Evolutionary conservation across 2,113 vertebrate genomes (phyloP), one percentile per base, ranked within the genome.

Genomic region (Platysteira castanea): DNA sequence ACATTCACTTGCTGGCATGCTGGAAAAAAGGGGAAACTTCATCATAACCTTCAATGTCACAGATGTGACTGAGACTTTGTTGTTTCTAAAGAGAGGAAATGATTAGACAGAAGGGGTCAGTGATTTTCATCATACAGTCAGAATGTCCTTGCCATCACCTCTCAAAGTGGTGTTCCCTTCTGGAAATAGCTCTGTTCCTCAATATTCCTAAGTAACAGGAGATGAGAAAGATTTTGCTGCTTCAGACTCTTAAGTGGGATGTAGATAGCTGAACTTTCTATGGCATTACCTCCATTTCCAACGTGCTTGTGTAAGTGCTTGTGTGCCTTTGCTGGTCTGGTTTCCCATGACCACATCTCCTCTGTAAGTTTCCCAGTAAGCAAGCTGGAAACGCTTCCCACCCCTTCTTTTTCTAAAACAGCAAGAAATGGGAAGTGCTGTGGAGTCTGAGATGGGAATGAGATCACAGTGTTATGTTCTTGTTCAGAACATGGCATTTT

Each of bases 401-500:
- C 78, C 59, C 27, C 56, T 67, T 53, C 77, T 84, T 37, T 87
- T 91, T 84, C 87, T 84, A 85, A 87, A 65, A 53, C 69, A 82
- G 68, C n/a, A 94, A 86, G 83, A 95, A 93, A 95, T 76, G 75
- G 31, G 79, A 92, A 42, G 63, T 70, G 30, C 60, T 86, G 82
- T 20, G 6, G 70, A 84, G 65, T 37, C 84, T 77, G 89, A 88
- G 64, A 83, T 42, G 56, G 23, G 89, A 89, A 91, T 95, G 95
- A 95, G 95, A 92, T 97, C 96, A 97, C 79, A 96, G 87, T 42
- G 1, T 90, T 89, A 71, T 65, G 86, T 63, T 93, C 94, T 87
- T 91, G 80, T 78, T 65, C 90, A 73, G 94, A 92, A 95, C 80
- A 46, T 90, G 87, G 86, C 81, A 5, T 90, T 90, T 95, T 77